A percentile compares a stretch with the other conserved stretches of the same genome.
Conservation (phyloP, 23 tunicate species). For the Halocynthia roretzi region DNA sequence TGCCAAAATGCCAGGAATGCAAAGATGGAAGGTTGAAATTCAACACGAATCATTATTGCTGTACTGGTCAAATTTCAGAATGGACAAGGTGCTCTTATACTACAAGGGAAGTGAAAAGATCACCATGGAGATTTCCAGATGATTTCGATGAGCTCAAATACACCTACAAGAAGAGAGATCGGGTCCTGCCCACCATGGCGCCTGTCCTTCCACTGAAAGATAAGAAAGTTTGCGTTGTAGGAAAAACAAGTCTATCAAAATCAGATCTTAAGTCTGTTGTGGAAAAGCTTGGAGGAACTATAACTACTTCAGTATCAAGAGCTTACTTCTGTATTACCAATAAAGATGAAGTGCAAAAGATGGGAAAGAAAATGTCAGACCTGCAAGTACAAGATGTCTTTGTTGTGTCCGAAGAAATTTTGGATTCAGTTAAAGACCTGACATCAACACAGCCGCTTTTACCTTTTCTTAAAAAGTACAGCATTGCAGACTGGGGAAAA, state of each 20-base stretch:
- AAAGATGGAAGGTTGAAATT: conserved; percentile 48
- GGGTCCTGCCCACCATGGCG: conserved; percentile 68
- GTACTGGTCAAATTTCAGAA: conserved; percentile 74
- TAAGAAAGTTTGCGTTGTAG: conserved; percentile 46
- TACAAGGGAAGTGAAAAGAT: conserved; percentile 34
- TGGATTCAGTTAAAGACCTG: conserved; percentile 26
- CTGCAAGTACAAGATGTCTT: conserved; percentile 55
- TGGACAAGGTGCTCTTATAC: conserved; percentile 77
- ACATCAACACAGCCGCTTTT: conserved; percentile 14
- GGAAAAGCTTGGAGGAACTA: conserved; percentile 75
- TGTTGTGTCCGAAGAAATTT: conserved; percentile 56
- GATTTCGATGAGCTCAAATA: conserved; percentile 45
- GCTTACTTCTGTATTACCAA: conserved; percentile 68
- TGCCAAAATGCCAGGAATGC: conserved; percentile 58
- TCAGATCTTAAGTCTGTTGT: conserved; percentile 41
- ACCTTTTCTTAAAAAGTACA: conserved; percentile 55
- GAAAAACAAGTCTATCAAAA: conserved; percentile 41
- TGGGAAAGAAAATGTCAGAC: conserved; percentile 29
- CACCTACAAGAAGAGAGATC: conserved; percentile 48
- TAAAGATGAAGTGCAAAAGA: conserved; percentile 31
- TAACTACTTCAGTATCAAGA: conserved; percentile 38
- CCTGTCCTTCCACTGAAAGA: conserved; percentile 52
- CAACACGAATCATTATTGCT: conserved; percentile 55
- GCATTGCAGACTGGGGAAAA: conserved; percentile 51
- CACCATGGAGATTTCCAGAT: conserved; percentile 48